Base-by-base conservation (phyloP, 2,113 vertebrate genomes). In the Jacana jacana region DNA sequence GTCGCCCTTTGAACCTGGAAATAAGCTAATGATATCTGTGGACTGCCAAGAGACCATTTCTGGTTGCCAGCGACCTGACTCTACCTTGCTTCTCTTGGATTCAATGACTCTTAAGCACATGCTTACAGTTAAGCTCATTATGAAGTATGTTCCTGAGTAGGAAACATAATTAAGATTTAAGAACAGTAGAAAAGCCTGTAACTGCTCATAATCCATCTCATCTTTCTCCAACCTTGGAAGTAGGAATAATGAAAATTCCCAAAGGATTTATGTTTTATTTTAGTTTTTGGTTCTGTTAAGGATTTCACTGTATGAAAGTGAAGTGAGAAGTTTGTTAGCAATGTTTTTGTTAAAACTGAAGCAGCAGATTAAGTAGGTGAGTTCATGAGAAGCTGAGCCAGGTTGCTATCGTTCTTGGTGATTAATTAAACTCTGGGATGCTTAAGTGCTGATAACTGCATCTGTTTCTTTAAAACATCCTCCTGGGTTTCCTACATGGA, bases 111-210 rank as follows among this genome's bases (percentile, higher is more conserved):
- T 58, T 77, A 86, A 91, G 55, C 54, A 61, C 17, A 4, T 58
- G n/a, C 77, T 63, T 91, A 55, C 81, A 92, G 33, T 78, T 83
- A 90, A 93, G 64, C 55, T 86, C 68, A 40, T 94, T 93, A 70
- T 14, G 10, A 93, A 73, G 37, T 71, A 30, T 55, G 27, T 78
- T 83, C 37, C 71, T 51, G 42, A 70, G 28, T 33, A 71, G 71
- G 75, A 75, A 88, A 91, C 16, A 28, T 80, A 92, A 83, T 81
- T 83, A 91, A 91, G 78, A 79, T 71, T 84, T 87, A 89, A 72
- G 63, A 94, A 68, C 25, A 46, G 55, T 39, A 54, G 69, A 83
- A 79, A 81, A 83, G 30, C 24, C 64, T 84, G 23, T 91, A 91
- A 87, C 55, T 54, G 13, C 49, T 91, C 33, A 71, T 69, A 76